Base-by-base conservation (phyloP, 2,113 vertebrate genomes). In the Corapipo altera region DNA sequence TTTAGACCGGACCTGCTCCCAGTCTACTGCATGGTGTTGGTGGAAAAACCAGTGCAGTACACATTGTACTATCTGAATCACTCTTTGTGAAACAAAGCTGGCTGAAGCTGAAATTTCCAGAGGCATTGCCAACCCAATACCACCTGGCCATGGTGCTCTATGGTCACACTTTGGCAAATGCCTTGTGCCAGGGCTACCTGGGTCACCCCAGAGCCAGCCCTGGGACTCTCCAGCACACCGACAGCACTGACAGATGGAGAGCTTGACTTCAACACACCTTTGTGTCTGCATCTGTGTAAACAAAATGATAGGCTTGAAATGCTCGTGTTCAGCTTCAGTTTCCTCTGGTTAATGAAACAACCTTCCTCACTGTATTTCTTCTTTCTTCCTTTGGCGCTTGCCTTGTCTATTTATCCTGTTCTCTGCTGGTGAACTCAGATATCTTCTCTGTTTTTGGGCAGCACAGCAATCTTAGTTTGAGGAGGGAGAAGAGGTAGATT, bases 201-300 rank as follows among this genome's bases (percentile, higher is more conserved):
- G 24, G 44, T 67, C 52, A 44, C 11, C 19, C 16, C 17, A 65
- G 57, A 55, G 54, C 11, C 12, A 43, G 66, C 35, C 48, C 2
- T 1, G 0, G 69, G 46, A 51, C 0, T 4, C 44, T 71, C 27
- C 28, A 15, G 66, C 39, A 72, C 49, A 52, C 10, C 0, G 1
- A 43, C 33, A 26, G 48, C 54, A 16, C 6, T 43, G 49, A 52
- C 58, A 65, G 78, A 70, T 30, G 71, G 71, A 75, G 49, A 61
- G 28, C 27, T 59, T 55, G 57, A 57, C 62, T 91, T 76, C 65
- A 58, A 65, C 41, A 58, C 62, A 51, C 24, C 28, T 88, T 30
- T 37, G 33, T 88, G 71, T 27, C 41, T 55, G 39, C n/a, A 28
- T 83, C 85, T 73, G 22, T 41, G 35, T 61, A 73, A 76, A 54